phyloP scores from a whole-genome alignment of 2,888 invertebrate genomes.

The Microplitis manilae region DNA sequence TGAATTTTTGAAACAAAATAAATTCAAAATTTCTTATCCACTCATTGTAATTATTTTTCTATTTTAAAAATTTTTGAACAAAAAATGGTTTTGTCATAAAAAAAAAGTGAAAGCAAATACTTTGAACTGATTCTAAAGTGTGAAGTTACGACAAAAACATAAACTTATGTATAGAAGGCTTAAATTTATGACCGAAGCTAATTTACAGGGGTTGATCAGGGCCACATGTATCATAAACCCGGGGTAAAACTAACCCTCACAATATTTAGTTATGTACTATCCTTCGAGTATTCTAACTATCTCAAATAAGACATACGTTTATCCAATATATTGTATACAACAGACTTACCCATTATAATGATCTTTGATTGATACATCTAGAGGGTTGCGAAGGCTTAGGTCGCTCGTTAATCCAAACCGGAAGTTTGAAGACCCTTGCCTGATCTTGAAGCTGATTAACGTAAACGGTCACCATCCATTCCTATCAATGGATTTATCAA shows the following conservation, averaged over 20 bases:
- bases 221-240: not conserved
- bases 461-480: not conserved
- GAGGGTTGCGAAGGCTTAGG: conserved; percentile 52
- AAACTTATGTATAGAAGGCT: not conserved
- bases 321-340: not conserved
- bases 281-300: not conserved
- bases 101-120: no score
- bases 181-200: not conserved
- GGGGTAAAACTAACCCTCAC: not conserved
- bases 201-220: not conserved
- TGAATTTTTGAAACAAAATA: no score
- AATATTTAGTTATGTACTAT: not conserved
- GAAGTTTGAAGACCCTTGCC: conserved; percentile 2
- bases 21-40: no score
- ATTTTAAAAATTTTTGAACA: no score
- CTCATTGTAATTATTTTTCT: no score
- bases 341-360: conserved; percentile 59
- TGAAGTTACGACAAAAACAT: not conserved
- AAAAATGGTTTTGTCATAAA: no score
- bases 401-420: conserved; percentile 34
- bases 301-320: not conserved
- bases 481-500: not conserved
- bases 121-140: not conserved
- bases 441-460: not conserved
- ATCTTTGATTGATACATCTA: conserved; percentile 29